These are phyloP conservation scores for Peromyscus nudipes DNA, from an alignment of 2,797 vertebrate genomes.

Conservation along the genomic window DNA sequence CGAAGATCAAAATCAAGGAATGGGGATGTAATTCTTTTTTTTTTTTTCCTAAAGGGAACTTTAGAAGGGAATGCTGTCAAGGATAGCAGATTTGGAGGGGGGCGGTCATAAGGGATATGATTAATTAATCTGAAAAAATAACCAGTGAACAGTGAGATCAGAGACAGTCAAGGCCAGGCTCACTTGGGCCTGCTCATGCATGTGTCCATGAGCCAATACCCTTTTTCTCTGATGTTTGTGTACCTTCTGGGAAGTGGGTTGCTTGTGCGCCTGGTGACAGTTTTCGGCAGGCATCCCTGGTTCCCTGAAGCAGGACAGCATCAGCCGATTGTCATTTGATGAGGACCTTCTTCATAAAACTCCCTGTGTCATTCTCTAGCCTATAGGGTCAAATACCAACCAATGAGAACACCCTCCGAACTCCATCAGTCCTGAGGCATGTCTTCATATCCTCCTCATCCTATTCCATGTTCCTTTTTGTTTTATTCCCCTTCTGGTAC, in stretches of 20 bases:
- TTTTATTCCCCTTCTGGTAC: neutral
- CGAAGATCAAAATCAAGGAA: neutral
- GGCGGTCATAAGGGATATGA: neutral
- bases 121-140: slow-evolving; percentile 13
- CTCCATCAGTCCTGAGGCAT: neutral
- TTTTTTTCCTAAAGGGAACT: neutral
- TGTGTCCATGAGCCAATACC: neutral
- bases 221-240: too few relatives aligned
- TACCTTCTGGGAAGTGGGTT: neutral
- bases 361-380: neutral
- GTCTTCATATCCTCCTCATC: neutral
- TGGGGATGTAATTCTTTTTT: neutral
- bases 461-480: neutral
- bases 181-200: neutral
- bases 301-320: neutral
- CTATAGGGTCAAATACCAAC: neutral
- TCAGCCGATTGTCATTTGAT: neutral
- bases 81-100: neutral
- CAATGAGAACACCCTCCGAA: neutral
- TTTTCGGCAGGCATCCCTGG: neutral
- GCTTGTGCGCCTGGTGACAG: neutral
- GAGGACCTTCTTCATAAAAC: neutral
- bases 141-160: neutral
- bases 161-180: neutral
- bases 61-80: neutral